Conservation (phyloP, 2,888 invertebrate genomes). For the Melangyna quadrimaculata region DNA sequence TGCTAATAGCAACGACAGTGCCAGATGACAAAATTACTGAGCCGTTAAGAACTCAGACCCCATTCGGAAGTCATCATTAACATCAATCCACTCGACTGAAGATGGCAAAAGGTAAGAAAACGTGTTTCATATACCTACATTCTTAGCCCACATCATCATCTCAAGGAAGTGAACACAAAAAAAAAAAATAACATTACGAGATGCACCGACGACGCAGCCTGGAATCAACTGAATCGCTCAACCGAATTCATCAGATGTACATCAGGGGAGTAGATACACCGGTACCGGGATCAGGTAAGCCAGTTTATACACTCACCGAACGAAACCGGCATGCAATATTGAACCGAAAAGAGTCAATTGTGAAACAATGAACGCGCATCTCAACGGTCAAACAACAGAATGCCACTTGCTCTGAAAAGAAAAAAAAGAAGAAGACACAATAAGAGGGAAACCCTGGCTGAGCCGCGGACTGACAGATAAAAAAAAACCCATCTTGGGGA, state of each 20-base stretch:
- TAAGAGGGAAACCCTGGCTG: slow-evolving; percentile 42
- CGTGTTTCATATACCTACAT: slow-evolving; percentile 55
- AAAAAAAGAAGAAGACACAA: slow-evolving; percentile 17
- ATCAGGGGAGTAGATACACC: slow-evolving; percentile 44
- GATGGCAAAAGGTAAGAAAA: slow-evolving; percentile 57
- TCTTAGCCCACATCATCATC: slow-evolving; percentile 67
- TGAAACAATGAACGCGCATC: slow-evolving; percentile 70
- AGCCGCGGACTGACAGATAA: slow-evolving; percentile 32
- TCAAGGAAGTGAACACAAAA: slow-evolving; percentile 50
- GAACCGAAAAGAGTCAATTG: slow-evolving; percentile 70
- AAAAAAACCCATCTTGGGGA: background rate
- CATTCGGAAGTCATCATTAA: slow-evolving; percentile 72
- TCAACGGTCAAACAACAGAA: slow-evolving; percentile 64
- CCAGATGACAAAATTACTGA: slow-evolving; percentile 71
- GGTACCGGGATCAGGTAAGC: slow-evolving; percentile 13
- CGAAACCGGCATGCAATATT: slow-evolving; percentile 65
- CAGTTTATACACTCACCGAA: background rate
- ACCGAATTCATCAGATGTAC: slow-evolving; percentile 65
- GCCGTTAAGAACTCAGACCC: slow-evolving; percentile 68
- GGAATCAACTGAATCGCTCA: slow-evolving; percentile 72
- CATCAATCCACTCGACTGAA: slow-evolving; percentile 67
- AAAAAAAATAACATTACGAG: slow-evolving; percentile 41
- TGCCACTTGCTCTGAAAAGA: slow-evolving; percentile 59
- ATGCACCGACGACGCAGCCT: slow-evolving; percentile 70
- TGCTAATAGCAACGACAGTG: background rate